phyloP scores from a whole-genome alignment of 2,797 vertebrate genomes.

The Pampus argenteus region DNA sequence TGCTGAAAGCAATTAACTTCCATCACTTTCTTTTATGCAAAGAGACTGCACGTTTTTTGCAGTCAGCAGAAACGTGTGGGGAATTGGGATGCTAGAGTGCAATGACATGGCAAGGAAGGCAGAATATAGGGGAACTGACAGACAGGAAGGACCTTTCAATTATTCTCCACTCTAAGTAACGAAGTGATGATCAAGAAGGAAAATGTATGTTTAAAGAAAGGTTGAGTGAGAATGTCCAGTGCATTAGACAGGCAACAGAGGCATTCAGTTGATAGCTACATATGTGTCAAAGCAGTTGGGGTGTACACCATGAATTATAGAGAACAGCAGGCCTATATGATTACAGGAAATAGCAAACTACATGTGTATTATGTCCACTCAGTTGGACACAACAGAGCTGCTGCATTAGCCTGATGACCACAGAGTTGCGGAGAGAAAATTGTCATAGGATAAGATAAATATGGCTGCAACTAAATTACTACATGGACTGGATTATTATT shows the following conservation, averaged over 20 bases:
- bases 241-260: conserved; percentile 46
- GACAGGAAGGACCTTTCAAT: conserved; percentile 32
- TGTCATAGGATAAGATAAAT: background rate
- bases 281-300: conserved; percentile 35
- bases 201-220: conserved; percentile 40
- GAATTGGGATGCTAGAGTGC: conserved; percentile 33
- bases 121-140: conserved; percentile 12
- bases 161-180: conserved; percentile 18
- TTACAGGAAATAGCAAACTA: conserved; percentile 36
- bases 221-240: conserved; percentile 39
- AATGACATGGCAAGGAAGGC: conserved; percentile 6
- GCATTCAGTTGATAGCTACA: conserved; percentile 42
- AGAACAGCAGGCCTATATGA: conserved; percentile 39
- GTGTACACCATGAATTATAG: conserved; percentile 66
- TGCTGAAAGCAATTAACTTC: conserved; percentile 35
- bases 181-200: conserved; percentile 31
- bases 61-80: conserved; percentile 26
- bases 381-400: conserved; percentile 31
- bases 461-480: background rate
- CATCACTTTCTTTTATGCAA: conserved; percentile 22
- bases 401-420: conserved; percentile 17
- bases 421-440: background rate
- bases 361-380: conserved; percentile 26
- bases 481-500: too few species aligned
- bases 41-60: conserved; percentile 22